Percentiles rank a stretch among this genome's conserved stretches.
These are phyloP conservation scores for Oncorhynchus mykiss DNA, from an alignment of 2,113 vertebrate species.

Conservation along the genomic window DNA sequence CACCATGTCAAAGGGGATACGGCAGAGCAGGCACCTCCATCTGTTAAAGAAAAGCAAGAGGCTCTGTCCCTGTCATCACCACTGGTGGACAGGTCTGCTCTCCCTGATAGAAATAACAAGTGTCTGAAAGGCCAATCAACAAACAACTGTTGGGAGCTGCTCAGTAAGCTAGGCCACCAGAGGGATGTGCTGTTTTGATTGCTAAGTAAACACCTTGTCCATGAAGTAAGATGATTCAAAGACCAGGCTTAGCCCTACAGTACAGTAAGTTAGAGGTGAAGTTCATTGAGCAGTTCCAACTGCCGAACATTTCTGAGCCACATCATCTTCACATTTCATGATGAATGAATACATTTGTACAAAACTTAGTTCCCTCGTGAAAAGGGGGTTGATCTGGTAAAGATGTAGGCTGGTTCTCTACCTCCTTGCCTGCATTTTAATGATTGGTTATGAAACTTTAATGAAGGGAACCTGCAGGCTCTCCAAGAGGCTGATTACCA, in stretches of 20 bases:
- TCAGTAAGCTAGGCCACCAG: conserved; percentile 24
- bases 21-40: not conserved
- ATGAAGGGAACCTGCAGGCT: conserved; percentile 11
- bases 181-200: conserved; percentile 5
- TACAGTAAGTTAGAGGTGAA: not conserved
- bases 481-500: conserved; percentile 8
- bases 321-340: not conserved
- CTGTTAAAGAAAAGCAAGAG: not conserved
- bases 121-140: conserved; percentile 3
- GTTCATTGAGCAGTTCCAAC: not conserved
- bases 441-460: conserved; percentile 31
- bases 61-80: not conserved
- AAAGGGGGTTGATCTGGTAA: conserved; percentile 19
- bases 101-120: not conserved
- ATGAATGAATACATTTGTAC: conserved; percentile 4
- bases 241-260: not conserved
- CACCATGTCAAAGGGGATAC: not conserved
- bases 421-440: conserved; percentile 4
- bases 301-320: too few relatives aligned
- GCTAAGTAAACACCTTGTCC: not conserved
- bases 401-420: conserved; percentile 3
- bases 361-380: conserved; percentile 4
- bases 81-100: not conserved
- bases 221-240: not conserved
- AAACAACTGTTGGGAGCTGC: conserved; percentile 12